These are phyloP conservation scores for Saimiri boliviensis DNA, from an alignment of 2,113 vertebrate genomes.

Conservation along the genomic window DNA sequence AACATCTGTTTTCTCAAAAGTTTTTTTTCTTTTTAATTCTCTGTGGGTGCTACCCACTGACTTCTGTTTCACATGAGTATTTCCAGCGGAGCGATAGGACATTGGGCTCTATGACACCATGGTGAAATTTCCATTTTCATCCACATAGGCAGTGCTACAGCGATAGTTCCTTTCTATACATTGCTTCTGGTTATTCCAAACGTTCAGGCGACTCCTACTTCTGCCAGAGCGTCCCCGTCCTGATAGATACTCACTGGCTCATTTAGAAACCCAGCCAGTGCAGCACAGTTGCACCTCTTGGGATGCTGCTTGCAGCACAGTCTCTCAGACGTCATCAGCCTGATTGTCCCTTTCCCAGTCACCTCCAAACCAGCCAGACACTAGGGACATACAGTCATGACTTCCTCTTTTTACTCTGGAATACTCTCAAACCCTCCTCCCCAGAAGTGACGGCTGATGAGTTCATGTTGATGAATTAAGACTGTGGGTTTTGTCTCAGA, in stretches of 20 bases:
- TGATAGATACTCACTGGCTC: neutral
- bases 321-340: neutral
- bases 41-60: too few species aligned
- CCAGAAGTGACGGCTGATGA: too few species aligned
- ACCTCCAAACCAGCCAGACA: neutral
- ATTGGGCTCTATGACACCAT: too few species aligned
- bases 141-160: accelerated
- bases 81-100: neutral
- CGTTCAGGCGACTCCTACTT: neutral
- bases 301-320: accelerated
- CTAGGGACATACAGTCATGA: neutral
- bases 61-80: neutral
- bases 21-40: neutral
- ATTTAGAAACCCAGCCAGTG: too few species aligned
- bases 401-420: too few species aligned
- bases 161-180: neutral
- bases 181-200: neutral
- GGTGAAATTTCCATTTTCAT: neutral
- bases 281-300: accelerated
- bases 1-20: neutral
- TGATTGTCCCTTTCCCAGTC: neutral
- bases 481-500: too few species aligned
- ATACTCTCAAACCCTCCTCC: too few species aligned
- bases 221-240: neutral
- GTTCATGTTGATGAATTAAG: too few species aligned